Conservation (phyloP, 1,140 invertebrate genomes). For the Leptopilina boulardi region DNA sequence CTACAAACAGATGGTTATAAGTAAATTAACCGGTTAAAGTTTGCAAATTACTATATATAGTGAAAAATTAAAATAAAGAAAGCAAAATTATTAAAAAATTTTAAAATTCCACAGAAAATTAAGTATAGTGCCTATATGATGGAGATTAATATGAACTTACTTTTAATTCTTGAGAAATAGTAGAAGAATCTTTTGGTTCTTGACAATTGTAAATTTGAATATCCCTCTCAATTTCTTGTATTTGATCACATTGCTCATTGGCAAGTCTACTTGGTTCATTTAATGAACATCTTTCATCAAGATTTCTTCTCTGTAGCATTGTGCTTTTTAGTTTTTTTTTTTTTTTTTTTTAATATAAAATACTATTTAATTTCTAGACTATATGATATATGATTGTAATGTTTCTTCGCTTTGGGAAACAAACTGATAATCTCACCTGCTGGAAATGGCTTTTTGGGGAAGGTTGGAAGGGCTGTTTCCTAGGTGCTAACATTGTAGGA, state of each 20-base stretch:
- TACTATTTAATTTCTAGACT: background rate
- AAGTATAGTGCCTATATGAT: too few relatives aligned
- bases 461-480: background rate
- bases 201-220: background rate
- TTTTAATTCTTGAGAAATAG: background rate
- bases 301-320: conserved; percentile 52
- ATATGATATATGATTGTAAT: background rate
- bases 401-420: background rate
- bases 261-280: conserved; percentile 44
- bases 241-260: conserved; percentile 32
- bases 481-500: conserved; percentile 16
- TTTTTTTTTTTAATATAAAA: background rate
- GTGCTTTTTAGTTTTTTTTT: background rate
- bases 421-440: background rate
- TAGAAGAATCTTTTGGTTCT: background rate
- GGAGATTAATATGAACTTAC: background rate
- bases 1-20: too few relatives aligned
- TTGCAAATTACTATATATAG: too few relatives aligned
- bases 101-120: too few relatives aligned
- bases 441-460: background rate
- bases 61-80: too few relatives aligned
- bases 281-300: conserved; percentile 49
- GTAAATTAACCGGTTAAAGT: too few relatives aligned
- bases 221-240: background rate
- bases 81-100: too few relatives aligned